A percentile compares a stretch with the other conserved stretches of the same genome.
These are phyloP conservation scores for Toxostoma redivivum DNA, from an alignment of 2,113 vertebrate genomes.

Conservation along the genomic window DNA sequence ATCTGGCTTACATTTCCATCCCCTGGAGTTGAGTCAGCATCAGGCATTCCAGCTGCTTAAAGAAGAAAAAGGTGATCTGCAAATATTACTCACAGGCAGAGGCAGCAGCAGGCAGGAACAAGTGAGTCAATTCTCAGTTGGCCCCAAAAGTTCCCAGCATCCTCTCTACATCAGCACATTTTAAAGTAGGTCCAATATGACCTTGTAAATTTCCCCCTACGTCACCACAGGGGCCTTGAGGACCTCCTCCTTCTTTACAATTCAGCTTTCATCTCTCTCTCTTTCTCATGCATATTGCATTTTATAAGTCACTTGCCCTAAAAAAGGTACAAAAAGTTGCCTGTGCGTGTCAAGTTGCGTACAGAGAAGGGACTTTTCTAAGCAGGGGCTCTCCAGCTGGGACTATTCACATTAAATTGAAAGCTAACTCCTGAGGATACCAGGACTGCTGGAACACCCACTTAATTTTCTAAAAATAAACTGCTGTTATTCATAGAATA, in stretches of 20 bases:
- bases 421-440: background rate
- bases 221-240: background rate
- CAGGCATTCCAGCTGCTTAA: background rate
- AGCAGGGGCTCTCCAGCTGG: background rate
- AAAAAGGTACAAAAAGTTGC: background rate
- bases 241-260: background rate
- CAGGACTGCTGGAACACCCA: background rate
- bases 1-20: constrained; percentile 14
- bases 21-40: constrained; percentile 54
- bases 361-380: background rate
- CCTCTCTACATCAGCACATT: constrained; percentile 26
- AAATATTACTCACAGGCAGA: constrained; percentile 47
- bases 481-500: background rate
- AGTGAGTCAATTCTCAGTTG: constrained; percentile 52
- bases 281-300: background rate
- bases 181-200: background rate
- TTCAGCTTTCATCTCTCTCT: background rate
- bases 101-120: constrained; percentile 23
- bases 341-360: background rate
- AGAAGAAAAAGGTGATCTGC: constrained; percentile 26
- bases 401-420: background rate
- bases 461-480: constrained; percentile 16
- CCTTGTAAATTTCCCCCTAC: constrained; percentile 18
- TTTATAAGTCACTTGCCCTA: background rate
- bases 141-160: background rate